Conservation (phyloP, 2,113 vertebrate species). For the Taurulus bubalis region DNA sequence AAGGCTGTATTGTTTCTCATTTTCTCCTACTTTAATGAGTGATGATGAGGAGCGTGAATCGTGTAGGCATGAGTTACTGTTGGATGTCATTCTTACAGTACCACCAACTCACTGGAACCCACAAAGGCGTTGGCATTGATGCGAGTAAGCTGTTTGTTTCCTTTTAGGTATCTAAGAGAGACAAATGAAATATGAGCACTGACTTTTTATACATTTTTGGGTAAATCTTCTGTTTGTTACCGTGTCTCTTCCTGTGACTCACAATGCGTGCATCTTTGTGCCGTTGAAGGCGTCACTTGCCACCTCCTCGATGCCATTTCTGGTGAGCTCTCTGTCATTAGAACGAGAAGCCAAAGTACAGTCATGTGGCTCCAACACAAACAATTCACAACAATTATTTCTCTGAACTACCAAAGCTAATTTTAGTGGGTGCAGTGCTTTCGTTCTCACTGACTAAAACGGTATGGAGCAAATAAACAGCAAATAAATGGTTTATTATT, state of each 20-base stretch:
- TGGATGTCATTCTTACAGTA: conserved; percentile 90
- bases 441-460: conserved; percentile 41
- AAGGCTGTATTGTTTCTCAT: conserved; percentile 13
- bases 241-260: conserved; percentile 72
- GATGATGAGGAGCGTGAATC: conserved; percentile 54
- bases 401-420: conserved; percentile 25
- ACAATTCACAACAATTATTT: conserved; percentile 39
- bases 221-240: conserved; percentile 19
- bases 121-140: conserved; percentile 89
- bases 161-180: conserved; percentile 87
- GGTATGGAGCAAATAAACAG: no score
- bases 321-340: conserved; percentile 90
- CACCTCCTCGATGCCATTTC: conserved; percentile 93
- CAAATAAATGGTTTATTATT: conserved; percentile 1
- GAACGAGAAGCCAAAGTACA: conserved; percentile 65
- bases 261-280: conserved; percentile 92
- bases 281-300: conserved; percentile 93
- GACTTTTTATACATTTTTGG: not conserved
- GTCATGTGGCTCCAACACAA: conserved; percentile 40
- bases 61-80: conserved; percentile 54
- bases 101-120: conserved; percentile 89
- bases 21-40: conserved; percentile 34
- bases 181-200: conserved; percentile 13
- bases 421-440: conserved; percentile 42
- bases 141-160: conserved; percentile 89